These are phyloP conservation scores for Ochotona princeps DNA, from an alignment of 2,113 vertebrate species.

Conservation along the genomic window DNA sequence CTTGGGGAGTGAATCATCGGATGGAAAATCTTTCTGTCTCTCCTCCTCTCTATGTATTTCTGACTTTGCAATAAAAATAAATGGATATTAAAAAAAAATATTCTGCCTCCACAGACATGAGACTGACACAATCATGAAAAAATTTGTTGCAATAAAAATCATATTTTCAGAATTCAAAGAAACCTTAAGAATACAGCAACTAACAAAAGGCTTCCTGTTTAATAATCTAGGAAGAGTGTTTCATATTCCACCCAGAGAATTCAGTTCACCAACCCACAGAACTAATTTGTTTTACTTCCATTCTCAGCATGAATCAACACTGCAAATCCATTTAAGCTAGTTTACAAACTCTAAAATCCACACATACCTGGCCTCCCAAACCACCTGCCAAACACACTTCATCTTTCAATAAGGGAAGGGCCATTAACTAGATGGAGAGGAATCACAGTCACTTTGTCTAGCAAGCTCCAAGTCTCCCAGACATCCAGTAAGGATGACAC, in stretches of 20 bases:
- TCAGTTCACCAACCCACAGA: not conserved
- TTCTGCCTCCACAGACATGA: not conserved
- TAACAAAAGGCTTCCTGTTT: not conserved
- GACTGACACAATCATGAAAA: not conserved
- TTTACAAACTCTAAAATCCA: conserved; percentile 35
- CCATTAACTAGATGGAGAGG: not conserved
- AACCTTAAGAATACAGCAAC: conserved; percentile 24
- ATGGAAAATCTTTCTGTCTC: too few relatives aligned
- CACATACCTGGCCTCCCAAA: not conserved
- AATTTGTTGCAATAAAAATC: not conserved
- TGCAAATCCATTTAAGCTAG: not conserved
- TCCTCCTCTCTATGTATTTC: too few relatives aligned
- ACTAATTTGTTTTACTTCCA: not conserved
- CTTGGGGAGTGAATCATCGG: too few relatives aligned
- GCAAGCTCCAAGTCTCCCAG: not conserved
- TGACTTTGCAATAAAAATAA: too few relatives aligned
- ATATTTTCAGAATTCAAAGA: not conserved
- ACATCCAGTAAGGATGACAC: not conserved
- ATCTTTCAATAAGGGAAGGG: too few relatives aligned
- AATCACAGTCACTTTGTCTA: not conserved
- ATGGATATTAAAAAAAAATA: too few relatives aligned
- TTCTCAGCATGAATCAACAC: not conserved
- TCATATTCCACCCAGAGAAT: not conserved
- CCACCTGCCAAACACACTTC: not conserved
- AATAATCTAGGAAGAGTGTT: not conserved